Base-by-base conservation (phyloP, 1,140 invertebrate species). In the Teleopsis dalmanni region DNA sequence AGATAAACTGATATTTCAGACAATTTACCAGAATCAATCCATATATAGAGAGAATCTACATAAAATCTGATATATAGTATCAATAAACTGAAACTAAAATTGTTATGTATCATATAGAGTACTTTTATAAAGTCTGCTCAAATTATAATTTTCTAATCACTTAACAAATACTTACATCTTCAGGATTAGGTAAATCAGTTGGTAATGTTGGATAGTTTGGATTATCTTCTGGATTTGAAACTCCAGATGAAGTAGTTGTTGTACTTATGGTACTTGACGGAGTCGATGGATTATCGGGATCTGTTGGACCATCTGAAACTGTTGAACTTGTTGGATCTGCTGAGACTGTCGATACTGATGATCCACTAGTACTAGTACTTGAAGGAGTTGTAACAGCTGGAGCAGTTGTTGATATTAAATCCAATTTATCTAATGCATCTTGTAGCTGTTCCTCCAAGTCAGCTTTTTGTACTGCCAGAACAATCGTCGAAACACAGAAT, bases 401-500 rank as follows among this genome's bases (percentile, higher is more conserved):
- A 9, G 46, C 21, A 34, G 35, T 7, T 21, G 40, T 11, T 0
- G 50, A 54, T 18, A 67, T 25, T 3, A 36, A 38, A 7, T 67
- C 57, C 10, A 72, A 51, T 27, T 67, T 61, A 41, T 71, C 55
- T 10, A 57, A 42, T 1, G 58, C 57, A 55, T 72, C 65, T 47
- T 68, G 54, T 11, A 68, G 49, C 38, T 68, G 65, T 37, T 63
- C 48, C 34, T 68, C 56, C 34, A 68, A 35, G 31, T 57, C 47
- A 1, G 57, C 48, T 9, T 66, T 69, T 25, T 72, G 52, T 5
- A 72, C 70, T 4, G 71, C 70, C 40, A 72, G 43, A 14, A 70
- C 71, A 46, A 74, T 66, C 7, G 72, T 74, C 3, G 74, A 70
- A 1, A 76, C 52, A 29, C 70, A 65, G 26, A 77, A 73, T 13